Percentiles rank a stretch among this genome's conserved stretches.
Conservation (phyloP, 1,140 invertebrate genomes). For the Vanessa atalanta region DNA sequence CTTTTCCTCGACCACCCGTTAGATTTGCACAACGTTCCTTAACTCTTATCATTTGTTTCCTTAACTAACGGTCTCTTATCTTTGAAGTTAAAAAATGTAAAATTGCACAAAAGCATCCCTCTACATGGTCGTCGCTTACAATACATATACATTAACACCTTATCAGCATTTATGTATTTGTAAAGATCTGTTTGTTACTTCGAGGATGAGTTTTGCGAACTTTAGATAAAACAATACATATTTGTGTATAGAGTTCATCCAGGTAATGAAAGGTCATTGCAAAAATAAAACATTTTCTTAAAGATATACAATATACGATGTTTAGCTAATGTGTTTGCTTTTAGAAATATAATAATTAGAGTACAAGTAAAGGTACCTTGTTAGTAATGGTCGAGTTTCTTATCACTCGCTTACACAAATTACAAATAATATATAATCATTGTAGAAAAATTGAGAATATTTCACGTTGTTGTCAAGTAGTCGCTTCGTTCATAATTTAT, state of each 20-base stretch:
- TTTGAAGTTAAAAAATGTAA: conserved; percentile 32
- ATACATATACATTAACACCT: conserved; percentile 18
- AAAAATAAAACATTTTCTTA: neutral
- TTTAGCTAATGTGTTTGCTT: neutral
- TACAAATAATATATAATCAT: neutral
- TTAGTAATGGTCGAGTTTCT: neutral
- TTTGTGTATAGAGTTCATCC: conserved; percentile 19
- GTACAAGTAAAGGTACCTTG: neutral
- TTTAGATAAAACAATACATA: conserved; percentile 4
- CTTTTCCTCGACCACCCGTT: conserved; percentile 55
- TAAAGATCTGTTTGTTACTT: conserved; percentile 21
- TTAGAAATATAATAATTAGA: neutral
- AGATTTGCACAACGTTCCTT: conserved; percentile 58
- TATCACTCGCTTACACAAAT: neutral
- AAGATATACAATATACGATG: too few species aligned
- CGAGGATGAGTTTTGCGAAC: conserved; percentile 23
- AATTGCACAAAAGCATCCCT: conserved; percentile 33
- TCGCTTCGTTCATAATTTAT: conserved; percentile 4
- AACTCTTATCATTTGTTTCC: conserved; percentile 53
- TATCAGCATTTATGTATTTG: conserved; percentile 35
- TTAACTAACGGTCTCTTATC: conserved; percentile 49
- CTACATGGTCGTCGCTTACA: conserved; percentile 23
- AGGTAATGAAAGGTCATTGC: conserved; percentile 21
- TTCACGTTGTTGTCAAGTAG: neutral
- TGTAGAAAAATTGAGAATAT: neutral